Base-by-base conservation (phyloP, 2,113 vertebrate species). In the Ploceus nigricollis region DNA sequence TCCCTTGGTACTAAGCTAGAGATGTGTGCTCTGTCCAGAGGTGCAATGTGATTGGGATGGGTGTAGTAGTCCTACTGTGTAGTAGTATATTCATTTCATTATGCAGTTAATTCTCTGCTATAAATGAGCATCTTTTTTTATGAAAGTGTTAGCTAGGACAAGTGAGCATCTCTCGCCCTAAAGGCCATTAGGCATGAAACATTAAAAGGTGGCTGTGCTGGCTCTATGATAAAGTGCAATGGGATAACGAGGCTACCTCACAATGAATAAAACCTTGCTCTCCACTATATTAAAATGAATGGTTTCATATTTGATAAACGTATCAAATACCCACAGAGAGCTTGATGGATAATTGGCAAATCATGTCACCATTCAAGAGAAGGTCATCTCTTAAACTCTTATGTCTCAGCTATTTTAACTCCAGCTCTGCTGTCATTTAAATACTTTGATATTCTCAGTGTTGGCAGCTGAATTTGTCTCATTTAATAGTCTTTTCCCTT, bases 331-430 rank as follows among this genome's bases (percentile, higher is more conserved):
- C 15, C 35, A 81, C 56, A 56, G 56, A 37, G 44, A 81, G 14
- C 44, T 81, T 83, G 87, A 94, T 78, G 85, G 64, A 68, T 97
- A 94, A 93, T 90, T 94, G 93, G 71, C 58, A 96, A 86, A 93
- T 90, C 87, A 64, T 68, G 68, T 73, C 90, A 88, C 93, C 56
- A 64, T 89, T 92, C 64, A 81, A 75, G n/a, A 88, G 82, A 92
- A 96, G 76, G 93, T 95, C 75, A 92, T 70, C 42, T 66, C 82
- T 96, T 86, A 93, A 89, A 91, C 35, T 56, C 71, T 81, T 81
- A 22, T 75, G 24, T 77, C 51, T 76, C 79, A 90, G 84, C 58
- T 93, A 47, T 88, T 95, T 92, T 90, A 90, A 83, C 71, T 88
- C 47, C 57, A 86, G 53, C 13, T 85, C 63, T 93, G 66, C 75